Evolutionary conservation across 2,113 vertebrate species (phyloP), one percentile per base, ranked within the genome.

Genomic region (Recurvirostra avosetta): DNA sequence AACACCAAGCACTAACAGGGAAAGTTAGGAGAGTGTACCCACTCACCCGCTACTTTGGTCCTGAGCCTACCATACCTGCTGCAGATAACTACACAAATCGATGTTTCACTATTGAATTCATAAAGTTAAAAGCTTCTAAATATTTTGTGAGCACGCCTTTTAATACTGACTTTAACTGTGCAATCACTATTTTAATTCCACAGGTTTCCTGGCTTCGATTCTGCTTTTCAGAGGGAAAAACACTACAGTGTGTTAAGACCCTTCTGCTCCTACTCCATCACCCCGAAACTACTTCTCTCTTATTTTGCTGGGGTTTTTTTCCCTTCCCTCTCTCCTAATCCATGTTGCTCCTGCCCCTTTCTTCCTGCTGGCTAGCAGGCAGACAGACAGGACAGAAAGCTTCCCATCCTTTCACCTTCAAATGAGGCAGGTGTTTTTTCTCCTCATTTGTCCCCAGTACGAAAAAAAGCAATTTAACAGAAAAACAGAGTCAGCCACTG

Each of bases 301-400:
- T 86, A 5, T 87, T 87, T 62, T 36, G 41, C 12, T 1, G 0
- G 1, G 1, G 0, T 1, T 1, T 20, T 34, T 71, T 80, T 53
- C 34, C 40, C 74, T 92, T 70, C 10, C 19, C 5, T 81, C 41
- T 91, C 29, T 84, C 36, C 26, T 68, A 71, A 45, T 50, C 38
- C 21, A 41, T 16, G 18, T 50, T 78, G 59, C 34, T 81, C 38
- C 29, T 72, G 30, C 43, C 23, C 29, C 22, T 82, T n/a, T 85
- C 38, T 67, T 62, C 73, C 73, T 1, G 4, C 13, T 55, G 80
- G 12, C 50, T 84, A 61, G 38, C 16, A 70, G 70, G 38, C 16
- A 70, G 70, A 75, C 36, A 58, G 40, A 17, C 26, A 50, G 56
- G 34, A 21, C 19, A 92, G 41, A 29, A 71, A 67, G 21, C 41